Conservation (phyloP, 2,888 invertebrate species). For the Nezara viridula region DNA sequence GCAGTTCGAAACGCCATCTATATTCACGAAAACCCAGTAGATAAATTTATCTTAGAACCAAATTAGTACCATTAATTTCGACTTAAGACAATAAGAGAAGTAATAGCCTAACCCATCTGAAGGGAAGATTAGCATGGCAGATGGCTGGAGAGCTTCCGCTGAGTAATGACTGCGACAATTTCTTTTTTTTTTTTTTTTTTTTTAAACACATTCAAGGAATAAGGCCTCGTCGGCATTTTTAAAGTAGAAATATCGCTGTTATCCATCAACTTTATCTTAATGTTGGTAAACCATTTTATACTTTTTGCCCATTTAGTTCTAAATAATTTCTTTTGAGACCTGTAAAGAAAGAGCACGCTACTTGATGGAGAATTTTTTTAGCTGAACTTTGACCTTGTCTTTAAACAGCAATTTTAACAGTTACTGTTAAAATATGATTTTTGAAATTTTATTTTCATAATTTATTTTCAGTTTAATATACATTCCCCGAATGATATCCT, state of each 20-base stretch:
- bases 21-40: not conserved
- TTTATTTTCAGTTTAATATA: no score
- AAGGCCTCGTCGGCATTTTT: not conserved
- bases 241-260: constrained; percentile 23
- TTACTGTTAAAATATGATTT: no score
- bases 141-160: not conserved
- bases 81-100: constrained; percentile 27
- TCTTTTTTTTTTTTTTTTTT: not conserved
- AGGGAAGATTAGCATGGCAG: constrained; percentile 30
- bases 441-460: no score
- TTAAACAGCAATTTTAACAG: no score
- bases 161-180: not conserved
- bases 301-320: not conserved
- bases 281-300: constrained; percentile 17
- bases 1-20: not conserved
- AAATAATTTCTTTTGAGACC: not conserved
- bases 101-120: not conserved
- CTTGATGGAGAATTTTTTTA: not conserved
- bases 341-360: not conserved
- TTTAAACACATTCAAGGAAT: constrained; percentile 15
- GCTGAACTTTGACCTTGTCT: not conserved
- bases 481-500: no score
- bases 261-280: constrained; percentile 30
- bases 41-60: constrained; percentile 10
- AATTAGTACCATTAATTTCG: constrained; percentile 3